Evolutionary conservation across 2,797 vertebrate species (phyloP), one percentile per base, ranked within the genome.

Genomic region (Pagetopsis macropterus): DNA sequence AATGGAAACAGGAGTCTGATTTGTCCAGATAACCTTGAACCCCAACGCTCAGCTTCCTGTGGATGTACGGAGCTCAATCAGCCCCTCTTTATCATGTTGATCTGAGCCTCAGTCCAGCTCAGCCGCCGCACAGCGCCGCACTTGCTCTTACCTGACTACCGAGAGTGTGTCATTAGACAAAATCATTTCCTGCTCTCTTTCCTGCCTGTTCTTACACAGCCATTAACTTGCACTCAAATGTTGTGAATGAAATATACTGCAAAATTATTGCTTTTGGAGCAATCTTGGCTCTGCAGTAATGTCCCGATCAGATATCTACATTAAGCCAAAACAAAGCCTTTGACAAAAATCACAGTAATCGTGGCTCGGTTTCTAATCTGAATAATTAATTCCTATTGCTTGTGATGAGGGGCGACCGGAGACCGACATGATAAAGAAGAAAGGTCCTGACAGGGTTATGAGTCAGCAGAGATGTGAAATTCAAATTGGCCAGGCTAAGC

Each of bases 391-490:
- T 91, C 74, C 69, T 59, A 81, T 79, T 80, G 84, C 88, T 61
- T 65, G 84, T 78, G 85, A 88, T 79, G 82, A 87, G 84, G 83
- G 83, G 82, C 78, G 80, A 88, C 79, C 55, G 69, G 83, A 83
- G 87, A 84, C 50, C 70, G 88, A 80, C 83, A 84, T 45, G 85
- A 82, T 90, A 89, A 91, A 91, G 89, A 87, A 89, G 84, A 93
- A 87, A 90, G 87, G 87, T 88, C 86, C 82, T 93, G 93, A 93
- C 93, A 92, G 89, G 87, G 82, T 85, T 84, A 84, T 92, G 92
- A 94, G 89, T 93, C 92, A 94, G 92, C 93, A 93, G 90, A 91
- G 83, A 92, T 89, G 88, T 90, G 89, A 89, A 88, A 90, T 90
- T 92, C 85, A 92, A 92, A 93, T 90, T 87, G 91, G 86, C 88